Evolutionary conservation across 2,888 invertebrate species (phyloP).

Genomic region (Caenorhabditis panamensis): DNA sequence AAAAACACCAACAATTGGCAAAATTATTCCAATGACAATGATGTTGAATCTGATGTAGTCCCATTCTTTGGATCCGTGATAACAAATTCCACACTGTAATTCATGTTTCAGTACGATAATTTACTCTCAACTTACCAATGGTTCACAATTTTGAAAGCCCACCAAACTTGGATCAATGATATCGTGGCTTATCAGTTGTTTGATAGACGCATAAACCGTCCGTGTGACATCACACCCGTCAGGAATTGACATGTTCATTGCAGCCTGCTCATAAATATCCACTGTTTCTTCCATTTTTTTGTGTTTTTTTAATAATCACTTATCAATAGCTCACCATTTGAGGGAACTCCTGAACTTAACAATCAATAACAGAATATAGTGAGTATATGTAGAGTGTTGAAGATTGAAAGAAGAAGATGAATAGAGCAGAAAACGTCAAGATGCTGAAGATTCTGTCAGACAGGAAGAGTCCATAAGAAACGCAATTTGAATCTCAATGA

Average conservation of each 20-base stretch:
- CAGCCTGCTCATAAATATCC: constrained; percentile 51
- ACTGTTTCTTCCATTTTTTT: constrained; percentile 38
- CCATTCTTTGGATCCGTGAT: constrained; percentile 59
- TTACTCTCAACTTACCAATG: constrained; percentile 23
- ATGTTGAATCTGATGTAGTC: constrained; percentile 75
- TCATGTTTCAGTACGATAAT: too few relatives aligned
- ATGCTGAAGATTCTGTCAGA: constrained; percentile 19
- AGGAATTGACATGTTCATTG: constrained; percentile 60
- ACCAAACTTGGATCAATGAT: constrained; percentile 54
- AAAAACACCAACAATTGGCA: constrained; percentile 78
- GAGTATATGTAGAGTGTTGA: constrained; percentile 33
- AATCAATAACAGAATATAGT: constrained; percentile 19
- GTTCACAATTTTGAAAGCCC: constrained; percentile 48
- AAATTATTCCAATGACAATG: constrained; percentile 76
- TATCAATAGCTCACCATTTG: constrained; percentile 38
- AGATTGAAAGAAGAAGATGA: constrained; percentile 25
- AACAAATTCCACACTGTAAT: constrained; percentile 68
- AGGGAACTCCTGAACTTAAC: constrained; percentile 9
- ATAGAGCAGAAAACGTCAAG: too few relatives aligned
- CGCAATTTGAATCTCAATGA: constrained; percentile 49
- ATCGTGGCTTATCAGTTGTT: constrained; percentile 51
- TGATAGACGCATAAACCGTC: constrained; percentile 48
- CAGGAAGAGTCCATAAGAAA: constrained; percentile 5
- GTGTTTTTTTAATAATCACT: neutral
- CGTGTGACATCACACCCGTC: constrained; percentile 57